Percentiles rank a stretch among this genome's conserved stretches.
Evolutionary conservation across 2,888 invertebrate genomes (phyloP).

Genomic region (Noctua pronuba): DNA sequence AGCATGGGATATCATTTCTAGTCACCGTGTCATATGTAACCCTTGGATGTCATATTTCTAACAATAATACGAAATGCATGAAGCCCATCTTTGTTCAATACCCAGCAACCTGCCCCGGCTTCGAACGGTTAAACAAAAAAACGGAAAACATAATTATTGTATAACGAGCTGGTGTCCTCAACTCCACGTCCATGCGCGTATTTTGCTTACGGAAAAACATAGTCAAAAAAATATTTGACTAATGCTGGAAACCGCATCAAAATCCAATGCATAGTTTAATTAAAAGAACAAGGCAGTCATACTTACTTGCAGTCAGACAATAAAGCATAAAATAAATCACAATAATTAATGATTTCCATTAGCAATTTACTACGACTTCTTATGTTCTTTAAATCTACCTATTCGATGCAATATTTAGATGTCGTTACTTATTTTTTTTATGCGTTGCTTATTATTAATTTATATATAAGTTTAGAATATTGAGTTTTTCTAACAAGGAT

Average conservation of each 20-base stretch:
- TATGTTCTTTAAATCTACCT: not conserved
- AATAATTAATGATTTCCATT: not conserved
- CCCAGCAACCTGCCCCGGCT: not conserved
- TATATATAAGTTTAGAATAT: too few relatives aligned
- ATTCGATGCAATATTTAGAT: not conserved
- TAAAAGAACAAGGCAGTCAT: not conserved
- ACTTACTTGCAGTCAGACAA: not conserved
- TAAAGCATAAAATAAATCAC: constrained; percentile 1
- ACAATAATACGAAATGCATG: not conserved
- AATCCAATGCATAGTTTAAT: not conserved
- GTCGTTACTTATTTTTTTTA: constrained; percentile 11
- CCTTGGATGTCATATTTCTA: not conserved
- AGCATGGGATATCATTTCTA: not conserved
- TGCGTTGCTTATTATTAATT: not conserved
- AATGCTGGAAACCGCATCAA: not conserved
- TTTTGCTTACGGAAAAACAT: too few relatives aligned
- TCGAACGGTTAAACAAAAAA: too few relatives aligned
- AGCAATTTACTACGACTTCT: constrained; percentile 3
- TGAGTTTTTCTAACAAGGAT: too few relatives aligned
- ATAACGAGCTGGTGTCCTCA: too few relatives aligned
- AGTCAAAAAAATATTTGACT: not conserved
- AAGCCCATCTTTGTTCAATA: not conserved
- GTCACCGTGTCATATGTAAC: not conserved
- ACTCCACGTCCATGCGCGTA: too few relatives aligned
- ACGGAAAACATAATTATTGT: not conserved